Base-by-base conservation (phyloP, 2,888 invertebrate species). In the Andrena haemorrhoa region DNA sequence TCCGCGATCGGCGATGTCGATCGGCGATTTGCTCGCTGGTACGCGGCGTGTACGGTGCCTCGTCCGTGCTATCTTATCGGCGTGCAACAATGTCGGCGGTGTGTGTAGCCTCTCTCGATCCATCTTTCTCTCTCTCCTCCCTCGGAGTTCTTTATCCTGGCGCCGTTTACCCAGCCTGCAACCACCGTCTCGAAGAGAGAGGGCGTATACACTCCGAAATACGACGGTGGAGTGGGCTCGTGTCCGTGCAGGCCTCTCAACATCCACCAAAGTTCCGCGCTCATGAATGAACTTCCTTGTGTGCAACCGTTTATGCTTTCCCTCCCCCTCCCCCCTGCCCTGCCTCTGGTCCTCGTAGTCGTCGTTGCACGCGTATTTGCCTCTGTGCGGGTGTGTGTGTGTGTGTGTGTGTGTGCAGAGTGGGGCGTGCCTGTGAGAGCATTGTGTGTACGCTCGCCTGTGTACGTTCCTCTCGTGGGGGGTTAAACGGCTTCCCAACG, bases 271-370 rank as follows among this genome's bases (percentile, higher is more conserved):
- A 88, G 87, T 89, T 88, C 84, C 86, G 84, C 68, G 83, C 83
- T 89, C 89, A 90, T 91, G 91, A 92, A 92, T 92, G 91, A 91
- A 89, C 85, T 86, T 78, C 73, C 75, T 79, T 83, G 86, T 86
- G 89, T 90, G 83, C 80, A 74, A 89, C 85, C 88, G 89, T 91
- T 91, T 90, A 90, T 90, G 89, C 91, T 89, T 90, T 90, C 85
- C 89, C 88, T 86, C 87, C 66, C 60, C 26, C 23, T 58, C 20
- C 20, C 23, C 6, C 56, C 49, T 33, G 53, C 23, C 20, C 4
- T 41, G 29, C 58, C 49, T 10, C 70, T 26, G 51, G 41, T 41
- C 35, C 47, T 53, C 26, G 69, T 35, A 35, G 58, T 53, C 61
- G 56, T 61, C 68, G 77, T 70, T 80, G 88, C 86, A 85, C 86